Base-by-base conservation (phyloP, 2,113 vertebrate species). In the Thinocorus orbignyianus region DNA sequence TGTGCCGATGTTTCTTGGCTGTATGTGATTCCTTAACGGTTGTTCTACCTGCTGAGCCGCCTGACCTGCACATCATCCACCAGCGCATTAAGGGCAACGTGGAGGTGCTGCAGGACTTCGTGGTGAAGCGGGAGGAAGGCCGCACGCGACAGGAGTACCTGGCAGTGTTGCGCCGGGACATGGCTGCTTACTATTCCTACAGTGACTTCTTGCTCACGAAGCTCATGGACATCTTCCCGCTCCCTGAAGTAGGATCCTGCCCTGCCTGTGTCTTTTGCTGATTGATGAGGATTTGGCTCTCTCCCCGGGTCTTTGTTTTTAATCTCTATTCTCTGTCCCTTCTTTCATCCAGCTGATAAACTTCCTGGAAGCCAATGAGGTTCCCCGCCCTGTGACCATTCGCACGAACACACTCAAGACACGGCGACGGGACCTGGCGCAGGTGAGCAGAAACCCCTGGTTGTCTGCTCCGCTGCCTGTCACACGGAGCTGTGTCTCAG, bases 401-500 rank as follows among this genome's bases (percentile, higher is more conserved):
- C 98, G 99, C 86, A 99, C 99, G 78, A 99, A 99, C 91, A 99
- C 99, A 0, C 98, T 99, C 79, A 99, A 99, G 97, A 99, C 99
- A 0, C 98, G 99, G 77, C 98, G 99, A 46, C 97, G 99, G 81
- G 99, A 99, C 96, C 98, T 99, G 84, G 99, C 99, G 1, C 99
- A 99, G 98, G 99, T 99, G 84, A 97, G 88, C 39, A 9, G 48
- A 39, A 35, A 3, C 25, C 37, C 2, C 7, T 4, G 61, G 35
- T 30, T 18, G 49, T 26, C 30, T 51, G 15, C 42, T 60, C 41
- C 5, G 0, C 37, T 8, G 25, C 39, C 11, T 22, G 30, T 54
- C 12, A 8, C 23, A 2, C 0, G 0, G 39, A 17, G 6, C 0
- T 0, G n/a, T 1, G 16, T 37, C 73, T 97, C 61, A 91, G 25